Percentiles rank a stretch among this genome's conserved stretches.
Evolutionary conservation across 1,140 invertebrate genomes (phyloP).

Genomic region (Plectrocnemia conspersa): DNA sequence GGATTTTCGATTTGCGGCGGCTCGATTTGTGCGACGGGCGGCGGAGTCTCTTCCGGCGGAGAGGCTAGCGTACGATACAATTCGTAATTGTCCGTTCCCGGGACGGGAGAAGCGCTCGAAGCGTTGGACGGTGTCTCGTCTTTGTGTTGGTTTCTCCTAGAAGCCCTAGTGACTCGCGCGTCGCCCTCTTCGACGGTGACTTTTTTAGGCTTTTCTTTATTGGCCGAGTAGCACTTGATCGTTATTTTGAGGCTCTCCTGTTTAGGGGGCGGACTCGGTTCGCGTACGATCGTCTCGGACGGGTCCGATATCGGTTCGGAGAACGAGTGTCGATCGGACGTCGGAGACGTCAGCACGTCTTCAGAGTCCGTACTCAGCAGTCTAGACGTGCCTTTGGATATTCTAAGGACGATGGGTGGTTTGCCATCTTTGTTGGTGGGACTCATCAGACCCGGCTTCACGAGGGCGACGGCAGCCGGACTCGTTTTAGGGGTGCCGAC

Average conservation of each 20-base stretch:
- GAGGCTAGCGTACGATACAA: conserved; percentile 50
- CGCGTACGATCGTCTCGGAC: conserved; percentile 43
- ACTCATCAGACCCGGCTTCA: conserved; percentile 46
- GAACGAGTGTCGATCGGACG: conserved; percentile 49
- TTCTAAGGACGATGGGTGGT: conserved; percentile 57
- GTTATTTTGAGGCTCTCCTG: conserved; percentile 50
- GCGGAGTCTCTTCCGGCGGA: too few relatives aligned
- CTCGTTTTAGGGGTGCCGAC: conserved; percentile 45
- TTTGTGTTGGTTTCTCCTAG: conserved; percentile 40
- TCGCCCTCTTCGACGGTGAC: conserved; percentile 13
- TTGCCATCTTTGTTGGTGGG: conserved; percentile 36
- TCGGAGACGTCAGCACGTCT: conserved; percentile 52
- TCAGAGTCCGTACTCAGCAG: conserved; percentile 60
- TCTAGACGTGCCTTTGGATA: conserved; percentile 60
- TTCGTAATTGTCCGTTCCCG: conserved; percentile 50
- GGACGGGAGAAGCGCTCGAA: conserved; percentile 47
- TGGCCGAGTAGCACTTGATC: conserved; percentile 49
- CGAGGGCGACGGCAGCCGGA: conserved; percentile 46
- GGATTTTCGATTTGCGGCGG: conserved; percentile 26
- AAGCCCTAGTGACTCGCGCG: conserved; percentile 23
- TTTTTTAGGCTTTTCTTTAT: conserved; percentile 51
- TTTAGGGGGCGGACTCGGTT: conserved; percentile 47
- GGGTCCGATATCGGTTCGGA: conserved; percentile 39
- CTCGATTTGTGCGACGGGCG: conserved; percentile 37
- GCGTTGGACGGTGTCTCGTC: conserved; percentile 40